Percentiles rank a stretch among this genome's conserved stretches.
phyloP scores from a whole-genome alignment of 2,797 vertebrate genomes.

The Picus viridis region DNA sequence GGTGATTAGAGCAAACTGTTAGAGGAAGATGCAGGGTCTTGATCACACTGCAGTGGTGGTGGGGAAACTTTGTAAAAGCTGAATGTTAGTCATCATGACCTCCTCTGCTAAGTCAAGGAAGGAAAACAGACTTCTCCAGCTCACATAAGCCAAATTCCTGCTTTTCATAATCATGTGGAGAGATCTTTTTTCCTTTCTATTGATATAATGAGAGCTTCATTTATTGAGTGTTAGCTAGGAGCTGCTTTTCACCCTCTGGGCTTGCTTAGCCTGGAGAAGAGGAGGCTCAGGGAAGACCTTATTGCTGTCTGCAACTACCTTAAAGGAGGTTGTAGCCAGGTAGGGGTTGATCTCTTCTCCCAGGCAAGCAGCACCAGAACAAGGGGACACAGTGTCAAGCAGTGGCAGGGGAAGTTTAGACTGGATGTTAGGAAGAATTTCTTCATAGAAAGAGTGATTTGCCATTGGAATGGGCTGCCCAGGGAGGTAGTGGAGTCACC shows the following conservation, averaged over 20 bases:
- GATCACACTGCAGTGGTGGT: background rate
- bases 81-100: background rate
- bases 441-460: no score
- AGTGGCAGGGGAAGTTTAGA: no score
- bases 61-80: background rate
- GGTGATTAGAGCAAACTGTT: background rate
- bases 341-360: no score
- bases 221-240: background rate
- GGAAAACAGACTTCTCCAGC: background rate
- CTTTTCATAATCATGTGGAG: background rate
- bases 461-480: no score
- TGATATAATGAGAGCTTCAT: background rate
- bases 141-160: background rate
- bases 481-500: no score
- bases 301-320: no score
- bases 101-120: background rate
- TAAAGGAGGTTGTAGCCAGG: no score
- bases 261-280: no score
- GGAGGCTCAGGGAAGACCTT: no score
- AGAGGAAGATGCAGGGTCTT: background rate
- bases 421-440: no score
- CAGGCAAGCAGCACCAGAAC: no score
- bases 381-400: no score
- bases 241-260: background rate
- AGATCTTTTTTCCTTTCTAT: background rate